Evolutionary conservation across 1,140 invertebrate species (phyloP), one percentile per base, ranked within the genome.

Genomic region (Physella acuta): DNA sequence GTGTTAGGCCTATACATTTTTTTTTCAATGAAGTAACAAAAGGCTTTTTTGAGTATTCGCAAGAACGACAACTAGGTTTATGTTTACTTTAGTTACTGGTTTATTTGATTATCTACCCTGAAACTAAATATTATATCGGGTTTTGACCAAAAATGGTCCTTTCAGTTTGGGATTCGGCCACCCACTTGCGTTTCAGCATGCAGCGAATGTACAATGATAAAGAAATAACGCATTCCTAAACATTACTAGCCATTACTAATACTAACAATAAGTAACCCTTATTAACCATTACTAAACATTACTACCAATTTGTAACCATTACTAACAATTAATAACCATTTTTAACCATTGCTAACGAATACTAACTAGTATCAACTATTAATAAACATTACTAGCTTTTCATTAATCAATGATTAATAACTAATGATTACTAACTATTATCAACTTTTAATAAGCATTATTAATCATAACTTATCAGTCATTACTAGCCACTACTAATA

Each of bases 351-450:
- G n/a, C 44, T 49, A 49, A 49, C 44, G 11, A 49, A 49, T n/a
- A 49, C 44, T 49, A 49, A 49, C 44, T 49, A 49, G 11, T n/a
- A 49, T n/a, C n/a, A 49, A 49, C 44, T 49, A 49, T n/a, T n/a
- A 49, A 11, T 49, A 49, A 14, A 49, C 11, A 11, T 49, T 14
- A 49, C 11, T n/a, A 14, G n/a, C 11, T n/a, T 49, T 14, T n/a
- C 44, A 14, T 14, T 14, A 11, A 14, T 14, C 44, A 11, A 49
- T n/a, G 11, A 49, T 14, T n/a, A 14, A 49, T n/a, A 11, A 49
- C 44, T 49, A 49, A 49, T n/a, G 11, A 49, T n/a, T n/a, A 49
- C 44, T 49, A 49, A 49, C 44, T 49, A 49, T n/a, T 49, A 49
- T 14, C 44, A n/a, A 49, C 44, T n/a, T 14, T n/a, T 49, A 49